Evolutionary conservation across 2,113 vertebrate species (phyloP).

Genomic region (Microtus montanus): DNA sequence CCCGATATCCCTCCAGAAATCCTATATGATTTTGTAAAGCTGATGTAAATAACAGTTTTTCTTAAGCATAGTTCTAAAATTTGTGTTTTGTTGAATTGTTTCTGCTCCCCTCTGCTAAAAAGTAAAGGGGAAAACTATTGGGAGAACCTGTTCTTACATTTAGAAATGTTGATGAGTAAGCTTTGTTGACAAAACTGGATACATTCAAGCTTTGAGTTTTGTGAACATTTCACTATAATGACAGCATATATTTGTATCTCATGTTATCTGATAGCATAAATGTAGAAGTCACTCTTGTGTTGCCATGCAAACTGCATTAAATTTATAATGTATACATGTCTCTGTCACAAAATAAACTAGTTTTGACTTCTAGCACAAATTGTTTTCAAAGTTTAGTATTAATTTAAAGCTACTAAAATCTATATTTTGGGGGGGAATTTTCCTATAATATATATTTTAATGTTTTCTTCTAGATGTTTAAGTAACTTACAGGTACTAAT

Average conservation of each 20-base stretch:
- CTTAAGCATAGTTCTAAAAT: conserved; percentile 6
- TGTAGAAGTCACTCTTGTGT: neutral
- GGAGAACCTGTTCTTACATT: neutral
- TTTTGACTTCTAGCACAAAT: neutral
- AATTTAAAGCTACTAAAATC: neutral
- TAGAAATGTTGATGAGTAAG: neutral
- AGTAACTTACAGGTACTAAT: neutral
- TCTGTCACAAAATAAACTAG: neutral
- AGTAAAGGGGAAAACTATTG: neutral
- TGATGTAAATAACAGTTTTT: neutral
- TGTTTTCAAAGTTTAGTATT: neutral
- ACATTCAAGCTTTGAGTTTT: neutral
- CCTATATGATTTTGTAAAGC: neutral
- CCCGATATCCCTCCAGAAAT: conserved; percentile 15
- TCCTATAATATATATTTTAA: conserved; percentile 15
- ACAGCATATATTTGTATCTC: neutral
- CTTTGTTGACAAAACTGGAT: neutral
- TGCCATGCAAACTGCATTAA: neutral
- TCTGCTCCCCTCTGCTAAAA: neutral
- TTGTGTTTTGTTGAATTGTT: conserved; percentile 20
- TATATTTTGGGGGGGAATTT: neutral
- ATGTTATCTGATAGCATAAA: neutral
- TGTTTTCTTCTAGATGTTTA: neutral
- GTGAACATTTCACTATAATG: neutral
- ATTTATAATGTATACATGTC: neutral